Base-by-base conservation (phyloP, 2,797 vertebrate genomes). In the Eospalax fontanierii region DNA sequence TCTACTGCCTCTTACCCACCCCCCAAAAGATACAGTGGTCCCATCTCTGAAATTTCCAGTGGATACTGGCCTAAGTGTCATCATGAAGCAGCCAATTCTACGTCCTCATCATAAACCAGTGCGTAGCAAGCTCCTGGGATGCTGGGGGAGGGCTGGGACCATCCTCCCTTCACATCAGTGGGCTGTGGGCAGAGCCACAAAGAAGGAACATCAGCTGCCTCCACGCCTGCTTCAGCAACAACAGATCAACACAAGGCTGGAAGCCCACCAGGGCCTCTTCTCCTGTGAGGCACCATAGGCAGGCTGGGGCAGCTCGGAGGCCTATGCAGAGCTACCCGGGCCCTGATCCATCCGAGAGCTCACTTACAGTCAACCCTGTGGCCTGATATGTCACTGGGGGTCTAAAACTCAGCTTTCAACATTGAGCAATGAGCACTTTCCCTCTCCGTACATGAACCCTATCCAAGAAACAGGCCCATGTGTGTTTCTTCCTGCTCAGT, bases 391-490 rank as follows among this genome's bases (percentile, higher is more conserved):
- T 76, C 63, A 22, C 76, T 11, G 10, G 21, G n/a, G 8, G 50
- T 73, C 95, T 70, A 50, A 91, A 86, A 61, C 66, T 82, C 50
- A 73, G 10, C 83, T 71, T 35, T 40, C 6, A 4, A 87, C 50
- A 70, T 76, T 95, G 83, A 92, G 82, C 93, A 89, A 92, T 2
- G 78, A 40, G 11, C 1, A 3, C 35, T 43, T 50, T 94, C 30
- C 92, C 80, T 93, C 89, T 33, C n/a, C 14, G 70, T 86, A 74
- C n/a, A 12, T 4, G 78, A 93, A 93, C 80, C 84, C 89, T 91
- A 83, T 54, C 86, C 87, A 92, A 84, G 76, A 81, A 26, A 8
- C 38, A 70, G 88, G 76, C 93, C 81, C 54, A 2, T 80, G 46
- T 50, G 50, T 5, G 15, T 3, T 9, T 22, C 87, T 19, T 8